Evolutionary conservation across 2,888 invertebrate genomes (phyloP), one percentile per base, ranked within the genome.

Genomic region (Andrena chrysosceles): DNA sequence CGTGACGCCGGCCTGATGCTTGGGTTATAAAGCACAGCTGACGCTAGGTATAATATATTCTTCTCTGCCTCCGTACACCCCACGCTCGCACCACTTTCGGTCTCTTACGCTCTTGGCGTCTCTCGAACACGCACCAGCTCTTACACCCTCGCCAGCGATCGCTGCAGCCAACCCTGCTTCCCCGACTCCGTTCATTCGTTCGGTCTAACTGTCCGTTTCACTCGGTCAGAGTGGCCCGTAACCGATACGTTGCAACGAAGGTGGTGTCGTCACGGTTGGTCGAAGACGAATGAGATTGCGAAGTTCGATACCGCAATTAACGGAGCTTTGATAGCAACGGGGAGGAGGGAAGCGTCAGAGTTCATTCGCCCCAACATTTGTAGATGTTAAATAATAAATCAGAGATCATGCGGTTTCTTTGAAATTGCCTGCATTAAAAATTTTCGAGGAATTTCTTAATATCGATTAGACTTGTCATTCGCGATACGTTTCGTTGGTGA

Each of bases 21-120:
- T 85, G 87, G 91, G 92, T 89, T 90, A 92, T 93, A 92, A 93
- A 93, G 91, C 90, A 91, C 93, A 93, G 93, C 93, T 93, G 93
- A 92, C 93, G 91, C 91, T 83, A 85, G 84, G 83, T 86, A 84
- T 89, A 89, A 89, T 91, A 89, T 91, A 91, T 91, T 90, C 90
- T 89, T 89, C 90, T 87, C 84, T 85, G 69, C 81, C 81, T 77
- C 72, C 74, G 69, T 71, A 42, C 66, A 71, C 83, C 42, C 82
- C 75, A 67, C 67, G 29, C 83, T 69, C 74, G 78, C 77, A 33
- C 66, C 78, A 67, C 70, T 83, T 69, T 83, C 68, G 48, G 54
- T 84, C 81, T 82, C 72, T 73, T 77, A 69, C 77, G 66, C 70
- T 81, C 76, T 56, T 70, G 33, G 71, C 67, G 59, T 84, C 85